A percentile compares a stretch with the other conserved stretches of the same genome.
Evolutionary conservation across 2,797 vertebrate genomes (phyloP).

Genomic region (Sebastes matsubarae): DNA sequence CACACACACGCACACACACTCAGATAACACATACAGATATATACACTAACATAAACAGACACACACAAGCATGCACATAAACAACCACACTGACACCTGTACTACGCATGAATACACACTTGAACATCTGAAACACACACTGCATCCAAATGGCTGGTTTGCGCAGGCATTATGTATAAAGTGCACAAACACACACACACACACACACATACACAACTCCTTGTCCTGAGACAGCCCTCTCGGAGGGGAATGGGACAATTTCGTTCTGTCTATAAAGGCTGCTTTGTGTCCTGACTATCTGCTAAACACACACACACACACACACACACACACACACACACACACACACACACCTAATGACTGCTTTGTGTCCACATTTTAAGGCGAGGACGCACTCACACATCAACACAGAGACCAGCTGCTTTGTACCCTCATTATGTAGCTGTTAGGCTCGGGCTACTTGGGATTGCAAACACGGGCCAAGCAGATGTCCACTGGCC

Average conservation of each 20-base stretch:
- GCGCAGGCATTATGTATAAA: background rate
- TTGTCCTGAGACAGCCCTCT: conserved; percentile 44
- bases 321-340: conserved; percentile 32
- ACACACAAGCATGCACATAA: background rate
- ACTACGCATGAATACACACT: background rate
- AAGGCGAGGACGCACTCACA: conserved; percentile 40
- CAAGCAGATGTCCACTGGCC: conserved; percentile 72
- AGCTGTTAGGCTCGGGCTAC: conserved; percentile 65
- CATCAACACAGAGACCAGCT: conserved; percentile 52
- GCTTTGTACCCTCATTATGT: conserved; percentile 80
- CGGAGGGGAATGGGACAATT: conserved; percentile 56
- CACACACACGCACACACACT: background rate
- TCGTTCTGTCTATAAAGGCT: conserved; percentile 67
- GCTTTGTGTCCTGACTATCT: conserved; percentile 61
- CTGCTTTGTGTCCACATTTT: conserved; percentile 59
- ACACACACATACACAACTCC: conserved; percentile 9
- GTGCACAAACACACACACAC: background rate
- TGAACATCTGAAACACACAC: conserved; percentile 3
- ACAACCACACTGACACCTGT: background rate
- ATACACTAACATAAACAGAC: background rate
- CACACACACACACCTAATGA: conserved; percentile 54
- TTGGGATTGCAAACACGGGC: conserved; percentile 79
- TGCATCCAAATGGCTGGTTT: conserved; percentile 16
- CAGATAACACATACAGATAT: background rate
- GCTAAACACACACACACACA: conserved; percentile 41